Evolutionary conservation across 2,797 vertebrate genomes (phyloP), one percentile per base, ranked within the genome.

Genomic region (Carcharodon carcharias): DNA sequence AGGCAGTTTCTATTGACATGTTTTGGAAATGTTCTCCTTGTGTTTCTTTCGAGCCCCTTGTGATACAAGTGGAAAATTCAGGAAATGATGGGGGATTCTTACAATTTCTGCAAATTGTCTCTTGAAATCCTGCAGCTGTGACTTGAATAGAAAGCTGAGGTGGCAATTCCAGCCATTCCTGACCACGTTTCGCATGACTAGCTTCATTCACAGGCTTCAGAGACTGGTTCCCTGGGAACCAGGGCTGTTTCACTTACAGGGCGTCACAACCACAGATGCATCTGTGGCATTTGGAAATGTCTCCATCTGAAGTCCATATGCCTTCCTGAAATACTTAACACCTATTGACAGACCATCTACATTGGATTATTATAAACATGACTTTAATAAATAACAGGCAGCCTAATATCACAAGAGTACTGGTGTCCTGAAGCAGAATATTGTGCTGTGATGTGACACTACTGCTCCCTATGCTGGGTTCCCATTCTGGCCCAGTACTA

Each of bases 161-260:
- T 96, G 96, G 96, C 96, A 96, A 97, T 96, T 97, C 97, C 96
- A 50, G 96, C 98, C 96, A 94, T 96, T 97, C 96, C 97, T 96
- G 96, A 54, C 94, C 56, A 95, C 94, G 69, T 97, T 97, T 95
- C 96, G 98, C 98, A 97, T 98, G 98, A 98, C 97, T 97, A 98
- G 98, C 97, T 97, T 98, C 97, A 98, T 98, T 98, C 97, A 98
- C 91, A 11, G 73, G 97, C 97, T 97, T 98, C 97, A 97, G 96
- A 96, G 96, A 96, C 67, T 95, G 11, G 28, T 35, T 16, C 56
- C 97, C 97, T 97, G 97, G 96, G 96, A 93, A 96, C 31, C 96
- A 96, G 77, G 97, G 97, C 96, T 98, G 97, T 97, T 96, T 96
- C 97, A 97, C 97, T 97, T 96, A 96, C 96, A 96, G 97, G 96